Base-by-base conservation (phyloP, 2,113 vertebrate species). In the Phaetusa simplex region DNA sequence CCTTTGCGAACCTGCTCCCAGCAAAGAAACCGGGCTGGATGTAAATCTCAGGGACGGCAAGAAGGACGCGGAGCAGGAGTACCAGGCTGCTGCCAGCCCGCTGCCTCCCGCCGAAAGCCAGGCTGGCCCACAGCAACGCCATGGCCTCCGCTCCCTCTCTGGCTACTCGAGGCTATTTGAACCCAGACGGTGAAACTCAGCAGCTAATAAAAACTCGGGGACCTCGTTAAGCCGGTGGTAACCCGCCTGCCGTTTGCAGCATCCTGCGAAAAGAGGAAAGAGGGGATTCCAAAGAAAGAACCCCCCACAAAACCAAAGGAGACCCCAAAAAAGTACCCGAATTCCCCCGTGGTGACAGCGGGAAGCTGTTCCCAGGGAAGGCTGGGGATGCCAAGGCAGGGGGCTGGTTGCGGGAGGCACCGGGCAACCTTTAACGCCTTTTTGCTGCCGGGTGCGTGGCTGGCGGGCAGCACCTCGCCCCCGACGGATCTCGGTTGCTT, bases 401-500 rank as follows among this genome's bases (percentile, higher is more conserved):
- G 82, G 36, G 22, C 27, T 19, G 71, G 76, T 24, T n/a, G 36
- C 2, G 2, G 45, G 66, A 88, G 59, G 36, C 16, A 18, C 36
- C 16, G 6, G 59, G 7, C 23, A 12, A 26, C 52, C 24, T 52
- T 88, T 36, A 58, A 53, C 50, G 65, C 62, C 55, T 38, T 82
- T 90, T 76, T 74, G 73, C 74, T 91, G 80, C 8, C 4, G 78
- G 91, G 64, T n/a, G 27, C 17, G 56, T 18, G 67, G 86, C 95
- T 94, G 59, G 62, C 40, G 72, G 8, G 1, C 94, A 36, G 85
- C 59, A 91, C 61, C 85, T 72, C 30, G 20, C 88, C 88, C 62
- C 86, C 90, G 64, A 77, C 89, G 47, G 94, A 18, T 55, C 53
- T 58, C 94, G 96, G 92, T 79, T 92, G 93, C 97, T 95, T 96